Conservation (phyloP, 2,888 invertebrate species). For the Chrysolina haemoptera region DNA sequence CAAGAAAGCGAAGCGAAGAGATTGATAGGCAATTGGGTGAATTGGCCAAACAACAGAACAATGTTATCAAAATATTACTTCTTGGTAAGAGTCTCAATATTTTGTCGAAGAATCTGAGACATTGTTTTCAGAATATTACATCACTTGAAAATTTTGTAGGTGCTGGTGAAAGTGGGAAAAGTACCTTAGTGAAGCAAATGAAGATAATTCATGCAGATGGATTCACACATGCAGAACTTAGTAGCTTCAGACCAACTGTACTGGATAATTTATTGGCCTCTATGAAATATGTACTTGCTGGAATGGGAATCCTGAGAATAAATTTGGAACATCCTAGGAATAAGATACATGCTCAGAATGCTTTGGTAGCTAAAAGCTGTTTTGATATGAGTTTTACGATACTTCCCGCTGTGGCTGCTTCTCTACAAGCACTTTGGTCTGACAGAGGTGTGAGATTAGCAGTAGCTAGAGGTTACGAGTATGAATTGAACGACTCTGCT, state of each 20-base stretch:
- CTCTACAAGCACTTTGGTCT: conserved; percentile 75
- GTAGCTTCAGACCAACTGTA: conserved; percentile 77
- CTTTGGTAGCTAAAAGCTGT: conserved; percentile 71
- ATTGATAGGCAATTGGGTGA: conserved; percentile 75
- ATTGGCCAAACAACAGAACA: conserved; percentile 74
- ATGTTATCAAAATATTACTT: conserved; percentile 76
- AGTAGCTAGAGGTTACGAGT: conserved; percentile 78
- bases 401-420: conserved; percentile 71
- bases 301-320: conserved; percentile 77
- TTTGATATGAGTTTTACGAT: conserved; percentile 74
- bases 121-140: conserved; percentile 7
- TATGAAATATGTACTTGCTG: conserved; percentile 79
- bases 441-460: conserved; percentile 77
- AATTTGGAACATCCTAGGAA: conserved; percentile 76
- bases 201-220: conserved; percentile 80
- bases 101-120: background rate
- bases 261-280: conserved; percentile 77
- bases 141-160: conserved; percentile 66
- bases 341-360: conserved; percentile 73
- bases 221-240: conserved; percentile 75
- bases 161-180: conserved; percentile 79
- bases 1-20: conserved; percentile 74
- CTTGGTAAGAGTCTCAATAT: conserved; percentile 69
- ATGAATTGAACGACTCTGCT: conserved; percentile 79
- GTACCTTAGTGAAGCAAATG: conserved; percentile 80